These are phyloP conservation scores for Rhyacichthys aspro DNA, from an alignment of 2,797 vertebrate genomes.

Conservation along the genomic window DNA sequence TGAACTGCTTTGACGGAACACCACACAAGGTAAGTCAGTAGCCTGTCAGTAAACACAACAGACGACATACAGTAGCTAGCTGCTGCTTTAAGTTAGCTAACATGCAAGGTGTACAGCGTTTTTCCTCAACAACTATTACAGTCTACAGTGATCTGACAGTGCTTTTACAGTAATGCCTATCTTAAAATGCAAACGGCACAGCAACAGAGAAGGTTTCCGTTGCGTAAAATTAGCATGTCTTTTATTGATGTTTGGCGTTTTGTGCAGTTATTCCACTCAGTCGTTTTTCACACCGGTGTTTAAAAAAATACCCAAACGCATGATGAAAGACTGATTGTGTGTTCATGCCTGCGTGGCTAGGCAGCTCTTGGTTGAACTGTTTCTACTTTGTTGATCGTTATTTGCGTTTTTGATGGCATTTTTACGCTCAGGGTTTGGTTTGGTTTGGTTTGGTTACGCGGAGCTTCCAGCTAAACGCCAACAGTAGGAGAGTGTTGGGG, in stretches of 20 bases:
- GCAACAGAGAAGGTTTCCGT: background rate
- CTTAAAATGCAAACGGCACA: background rate
- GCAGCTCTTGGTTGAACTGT: conserved; percentile 4
- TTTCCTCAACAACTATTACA: conserved; percentile 25
- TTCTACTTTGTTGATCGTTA: background rate
- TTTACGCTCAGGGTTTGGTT: background rate
- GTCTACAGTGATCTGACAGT: background rate
- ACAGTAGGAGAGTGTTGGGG: background rate
- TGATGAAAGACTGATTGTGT: conserved; percentile 69
- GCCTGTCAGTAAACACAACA: conserved; percentile 29
- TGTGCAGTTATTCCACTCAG: background rate
- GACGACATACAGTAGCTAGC: conserved; percentile 51
- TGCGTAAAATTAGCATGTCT: too few species aligned
- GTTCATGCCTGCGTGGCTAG: conserved; percentile 67
- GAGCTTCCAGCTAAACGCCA: background rate
- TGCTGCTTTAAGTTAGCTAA: conserved; percentile 58
- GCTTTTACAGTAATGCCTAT: background rate
- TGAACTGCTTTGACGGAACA: background rate
- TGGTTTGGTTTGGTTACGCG: background rate
- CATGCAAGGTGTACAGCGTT: conserved; percentile 46
- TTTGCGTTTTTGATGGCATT: background rate
- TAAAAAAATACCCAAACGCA: conserved; percentile 1
- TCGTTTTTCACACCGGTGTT: conserved; percentile 7
- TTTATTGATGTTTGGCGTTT: background rate
- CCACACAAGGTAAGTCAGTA: conserved; percentile 48